A percentile compares a stretch with the other conserved stretches of the same genome.
Evolutionary conservation across 2,113 vertebrate genomes (phyloP).

Genomic region (Rhinolophus sinicus): DNA sequence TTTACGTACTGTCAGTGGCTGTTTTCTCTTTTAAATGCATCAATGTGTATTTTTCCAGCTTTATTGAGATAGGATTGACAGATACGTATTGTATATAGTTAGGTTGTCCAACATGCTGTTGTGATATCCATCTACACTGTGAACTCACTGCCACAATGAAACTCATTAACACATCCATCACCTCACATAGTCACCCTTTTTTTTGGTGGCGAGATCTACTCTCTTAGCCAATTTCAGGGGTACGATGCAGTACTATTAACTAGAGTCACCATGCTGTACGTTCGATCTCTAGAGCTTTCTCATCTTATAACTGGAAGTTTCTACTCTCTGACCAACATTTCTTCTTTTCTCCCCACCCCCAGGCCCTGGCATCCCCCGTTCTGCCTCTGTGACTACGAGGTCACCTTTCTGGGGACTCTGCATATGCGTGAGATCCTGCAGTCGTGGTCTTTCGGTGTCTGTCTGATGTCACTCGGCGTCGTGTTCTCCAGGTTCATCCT

Average conservation of each 20-base stretch:
- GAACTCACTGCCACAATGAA: neutral
- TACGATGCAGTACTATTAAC: no score
- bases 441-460: neutral
- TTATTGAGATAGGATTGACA: neutral
- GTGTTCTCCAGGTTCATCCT: neutral
- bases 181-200: no score
- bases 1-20: neutral
- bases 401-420: neutral
- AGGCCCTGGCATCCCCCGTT: neutral
- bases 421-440: neutral
- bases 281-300: no score
- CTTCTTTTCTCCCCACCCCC: neutral
- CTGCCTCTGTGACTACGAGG: neutral
- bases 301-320: no score
- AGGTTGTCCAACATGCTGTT: neutral
- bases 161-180: neutral
- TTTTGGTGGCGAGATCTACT: no score
- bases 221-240: no score
- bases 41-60: neutral
- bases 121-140: neutral
- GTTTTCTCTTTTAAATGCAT: neutral
- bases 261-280: no score
- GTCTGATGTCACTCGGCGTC: no score
- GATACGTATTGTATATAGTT: neutral
- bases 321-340: neutral